A percentile compares a stretch with the other conserved stretches of the same genome.
phyloP scores from a whole-genome alignment of 2,797 vertebrate species.

The Sebastolobus alascanus region DNA sequence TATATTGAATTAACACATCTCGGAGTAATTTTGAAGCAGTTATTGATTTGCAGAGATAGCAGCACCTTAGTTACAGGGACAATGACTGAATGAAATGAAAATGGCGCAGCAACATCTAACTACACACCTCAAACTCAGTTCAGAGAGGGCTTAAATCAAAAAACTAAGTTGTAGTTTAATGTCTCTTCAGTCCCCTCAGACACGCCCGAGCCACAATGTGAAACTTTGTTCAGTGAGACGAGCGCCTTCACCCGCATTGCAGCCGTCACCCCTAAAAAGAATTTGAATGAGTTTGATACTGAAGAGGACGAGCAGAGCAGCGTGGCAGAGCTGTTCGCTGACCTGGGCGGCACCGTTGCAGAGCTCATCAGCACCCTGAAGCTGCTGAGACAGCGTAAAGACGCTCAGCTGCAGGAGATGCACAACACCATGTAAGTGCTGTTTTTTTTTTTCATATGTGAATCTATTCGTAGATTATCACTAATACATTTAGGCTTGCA shows the following conservation, averaged over 20 bases:
- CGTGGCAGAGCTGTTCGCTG: constrained; percentile 66
- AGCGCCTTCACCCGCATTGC: constrained; percentile 84
- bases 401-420: constrained; percentile 67
- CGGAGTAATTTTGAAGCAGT: background rate
- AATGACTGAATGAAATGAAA: background rate
- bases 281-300: background rate
- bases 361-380: constrained; percentile 72
- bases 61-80: background rate
- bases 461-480: background rate
- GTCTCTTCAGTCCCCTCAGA: constrained; percentile 47
- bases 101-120: background rate
- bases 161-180: constrained; percentile 14
- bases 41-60: background rate
- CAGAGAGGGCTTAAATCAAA: background rate
- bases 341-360: constrained; percentile 70
- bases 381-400: constrained; percentile 64
- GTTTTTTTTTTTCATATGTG: background rate
- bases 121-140: background rate
- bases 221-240: constrained; percentile 76
- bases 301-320: constrained; percentile 60
- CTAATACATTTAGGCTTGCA: background rate
- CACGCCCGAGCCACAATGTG: constrained; percentile 38
- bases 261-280: constrained; percentile 55
- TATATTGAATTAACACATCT: background rate
- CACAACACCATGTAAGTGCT: constrained; percentile 76